Percentiles rank a stretch among this genome's conserved stretches.
Evolutionary conservation across 1,140 invertebrate species (phyloP).

Genomic region (Drosophila pseudoobscura): DNA sequence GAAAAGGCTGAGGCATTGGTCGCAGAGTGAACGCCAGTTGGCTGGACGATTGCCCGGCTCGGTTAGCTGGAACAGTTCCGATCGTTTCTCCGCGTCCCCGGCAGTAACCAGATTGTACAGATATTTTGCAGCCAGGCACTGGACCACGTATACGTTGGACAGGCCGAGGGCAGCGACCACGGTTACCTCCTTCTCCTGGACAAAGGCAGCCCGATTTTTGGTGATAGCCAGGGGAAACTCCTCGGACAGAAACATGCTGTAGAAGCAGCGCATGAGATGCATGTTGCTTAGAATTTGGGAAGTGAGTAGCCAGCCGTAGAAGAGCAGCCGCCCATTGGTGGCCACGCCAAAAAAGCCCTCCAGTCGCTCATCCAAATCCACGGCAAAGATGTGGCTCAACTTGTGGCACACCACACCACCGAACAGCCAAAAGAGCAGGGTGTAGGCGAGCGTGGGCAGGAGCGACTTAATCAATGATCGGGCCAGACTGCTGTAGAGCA

Average conservation of each 20-base stretch:
- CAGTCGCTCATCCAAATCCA: conserved; percentile 62
- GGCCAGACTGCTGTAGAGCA: conserved; percentile 85
- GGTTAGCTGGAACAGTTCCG: conserved; percentile 88
- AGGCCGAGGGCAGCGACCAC: conserved; percentile 85
- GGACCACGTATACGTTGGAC: conserved; percentile 86
- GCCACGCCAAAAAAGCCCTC: conserved; percentile 50
- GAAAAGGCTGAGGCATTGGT: conserved; percentile 86
- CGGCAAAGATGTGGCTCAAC: conserved; percentile 47
- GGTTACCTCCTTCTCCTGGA: conserved; percentile 64
- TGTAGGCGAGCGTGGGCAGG: conserved; percentile 86
- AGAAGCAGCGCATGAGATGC: conserved; percentile 88
- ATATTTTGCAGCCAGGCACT: conserved; percentile 89
- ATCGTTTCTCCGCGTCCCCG: conserved; percentile 81
- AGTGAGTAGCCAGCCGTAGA: conserved; percentile 88
- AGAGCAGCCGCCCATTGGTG: conserved; percentile 83
- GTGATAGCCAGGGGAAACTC: conserved; percentile 86
- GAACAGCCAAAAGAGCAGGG: conserved; percentile 52
- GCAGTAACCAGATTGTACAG: conserved; percentile 83
- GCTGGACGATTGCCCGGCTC: conserved; percentile 88
- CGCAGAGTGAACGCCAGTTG: conserved; percentile 89
- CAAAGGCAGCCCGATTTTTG: conserved; percentile 45
- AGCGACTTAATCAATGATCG: conserved; percentile 85
- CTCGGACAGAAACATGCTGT: conserved; percentile 88
- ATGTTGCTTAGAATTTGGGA: conserved; percentile 88
- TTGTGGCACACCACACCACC: conserved; percentile 38